Conservation (phyloP, 2,888 invertebrate species). For the Aphidius colemani region DNA sequence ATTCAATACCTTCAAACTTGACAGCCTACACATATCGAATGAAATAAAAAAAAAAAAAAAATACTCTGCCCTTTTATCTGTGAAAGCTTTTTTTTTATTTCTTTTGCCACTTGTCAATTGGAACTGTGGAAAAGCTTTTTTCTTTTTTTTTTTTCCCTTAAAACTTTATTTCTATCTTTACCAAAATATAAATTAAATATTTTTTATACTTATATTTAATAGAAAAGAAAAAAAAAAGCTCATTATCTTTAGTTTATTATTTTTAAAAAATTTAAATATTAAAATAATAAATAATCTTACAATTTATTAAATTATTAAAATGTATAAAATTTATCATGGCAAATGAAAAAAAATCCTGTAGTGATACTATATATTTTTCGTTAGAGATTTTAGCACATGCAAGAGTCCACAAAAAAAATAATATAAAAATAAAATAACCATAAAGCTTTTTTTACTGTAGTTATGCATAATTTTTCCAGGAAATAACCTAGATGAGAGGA, state of each 20-base stretch:
- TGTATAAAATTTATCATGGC: conserved; percentile 17
- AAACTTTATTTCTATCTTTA: too few relatives aligned
- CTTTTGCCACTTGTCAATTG: conserved; percentile 3
- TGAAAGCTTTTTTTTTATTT: conserved; percentile 1
- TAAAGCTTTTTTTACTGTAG: conserved; percentile 50
- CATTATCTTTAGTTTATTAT: too few relatives aligned
- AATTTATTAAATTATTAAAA: too few relatives aligned
- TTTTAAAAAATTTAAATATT: too few relatives aligned
- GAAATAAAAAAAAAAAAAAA: too few relatives aligned
- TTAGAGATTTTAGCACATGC: conserved; percentile 52
- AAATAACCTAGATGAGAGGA: conserved; percentile 15
- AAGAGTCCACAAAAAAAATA: conserved; percentile 30
- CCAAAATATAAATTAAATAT: too few relatives aligned
- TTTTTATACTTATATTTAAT: too few relatives aligned
- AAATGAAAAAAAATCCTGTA: conserved; percentile 38
- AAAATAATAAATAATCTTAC: too few relatives aligned
- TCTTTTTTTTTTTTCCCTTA: not conserved
- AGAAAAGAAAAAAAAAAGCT: too few relatives aligned
- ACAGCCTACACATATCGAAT: not conserved
- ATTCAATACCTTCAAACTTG: too few relatives aligned
- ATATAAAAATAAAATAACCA: conserved; percentile 48
- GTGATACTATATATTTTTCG: conserved; percentile 44
- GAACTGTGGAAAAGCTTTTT: conserved; percentile 7
- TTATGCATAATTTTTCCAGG: conserved; percentile 57
- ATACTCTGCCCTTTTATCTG: not conserved